Evolutionary conservation across 2,797 vertebrate genomes (phyloP).

Genomic region (Alca torda): DNA sequence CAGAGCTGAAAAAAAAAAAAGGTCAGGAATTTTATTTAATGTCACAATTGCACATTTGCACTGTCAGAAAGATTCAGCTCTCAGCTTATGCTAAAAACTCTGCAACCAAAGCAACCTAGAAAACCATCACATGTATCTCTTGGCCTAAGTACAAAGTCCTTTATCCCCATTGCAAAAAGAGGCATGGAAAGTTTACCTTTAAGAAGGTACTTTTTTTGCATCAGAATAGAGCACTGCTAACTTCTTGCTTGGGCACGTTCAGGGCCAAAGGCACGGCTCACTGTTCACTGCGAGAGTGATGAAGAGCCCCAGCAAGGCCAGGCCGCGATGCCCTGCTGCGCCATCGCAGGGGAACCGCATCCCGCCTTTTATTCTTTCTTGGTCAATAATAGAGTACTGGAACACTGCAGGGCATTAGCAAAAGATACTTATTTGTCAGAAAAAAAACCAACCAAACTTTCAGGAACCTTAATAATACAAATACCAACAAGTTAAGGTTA

Average conservation of each 20-base stretch:
- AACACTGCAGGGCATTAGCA: not conserved
- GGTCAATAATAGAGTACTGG: not conserved
- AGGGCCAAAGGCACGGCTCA: not conserved
- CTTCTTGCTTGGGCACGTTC: not conserved
- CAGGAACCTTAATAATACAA: not conserved
- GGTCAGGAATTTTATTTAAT: not conserved
- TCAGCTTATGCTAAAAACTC: not conserved
- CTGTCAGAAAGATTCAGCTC: not conserved
- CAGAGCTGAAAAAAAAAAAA: not conserved
- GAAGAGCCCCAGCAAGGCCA: accelerated
- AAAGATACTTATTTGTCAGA: not conserved
- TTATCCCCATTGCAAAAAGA: not conserved
- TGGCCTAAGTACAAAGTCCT: not conserved
- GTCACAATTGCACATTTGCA: not conserved
- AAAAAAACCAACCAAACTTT: not conserved
- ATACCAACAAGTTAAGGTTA: not conserved
- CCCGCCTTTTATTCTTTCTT: not conserved
- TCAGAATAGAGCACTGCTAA: not conserved
- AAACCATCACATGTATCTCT: not conserved
- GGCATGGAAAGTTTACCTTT: not conserved
- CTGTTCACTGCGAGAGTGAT: accelerated
- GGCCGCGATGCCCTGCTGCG: accelerated
- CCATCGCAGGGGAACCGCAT: accelerated
- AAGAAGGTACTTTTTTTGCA: not conserved
- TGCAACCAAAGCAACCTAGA: not conserved